phyloP scores from a whole-genome alignment of 1,140 invertebrate genomes.

The Aleiodes sp. region DNA sequence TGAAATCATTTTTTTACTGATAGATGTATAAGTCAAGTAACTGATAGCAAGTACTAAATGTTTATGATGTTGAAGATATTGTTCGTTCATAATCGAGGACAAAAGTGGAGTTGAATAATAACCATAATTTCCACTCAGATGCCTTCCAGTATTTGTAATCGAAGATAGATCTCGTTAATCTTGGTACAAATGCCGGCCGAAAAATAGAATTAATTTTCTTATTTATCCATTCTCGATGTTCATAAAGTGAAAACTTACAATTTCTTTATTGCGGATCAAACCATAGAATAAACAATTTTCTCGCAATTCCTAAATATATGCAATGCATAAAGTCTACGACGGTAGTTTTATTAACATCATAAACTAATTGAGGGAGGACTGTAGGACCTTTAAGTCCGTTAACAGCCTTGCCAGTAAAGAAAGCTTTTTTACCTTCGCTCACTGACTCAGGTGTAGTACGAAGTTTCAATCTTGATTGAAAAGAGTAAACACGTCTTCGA shows the following conservation, averaged over 20 bases:
- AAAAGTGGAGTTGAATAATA: neutral
- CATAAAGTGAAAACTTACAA: too few relatives aligned
- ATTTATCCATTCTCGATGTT: neutral
- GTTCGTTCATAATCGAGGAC: neutral
- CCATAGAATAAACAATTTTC: neutral
- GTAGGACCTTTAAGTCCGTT: too few relatives aligned
- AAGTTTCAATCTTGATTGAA: too few relatives aligned
- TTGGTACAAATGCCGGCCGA: neutral
- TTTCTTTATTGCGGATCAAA: neutral
- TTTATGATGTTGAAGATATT: conserved; percentile 6
- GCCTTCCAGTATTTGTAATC: conserved; percentile 7
- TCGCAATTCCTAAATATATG: conserved; percentile 32
- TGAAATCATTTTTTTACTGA: neutral
- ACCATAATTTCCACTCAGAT: neutral
- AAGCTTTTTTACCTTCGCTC: too few relatives aligned
- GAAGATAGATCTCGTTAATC: neutral
- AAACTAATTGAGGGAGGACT: too few relatives aligned
- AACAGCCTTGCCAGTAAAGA: too few relatives aligned
- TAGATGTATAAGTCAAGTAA: neutral
- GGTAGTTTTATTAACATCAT: too few relatives aligned
- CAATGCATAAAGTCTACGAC: too few relatives aligned
- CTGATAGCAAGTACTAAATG: neutral
- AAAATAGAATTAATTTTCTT: neutral
- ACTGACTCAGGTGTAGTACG: too few relatives aligned
- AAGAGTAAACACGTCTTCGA: too few relatives aligned